Evolutionary conservation across 2,797 vertebrate genomes (phyloP).

Genomic region (Champsocephalus esox): DNA sequence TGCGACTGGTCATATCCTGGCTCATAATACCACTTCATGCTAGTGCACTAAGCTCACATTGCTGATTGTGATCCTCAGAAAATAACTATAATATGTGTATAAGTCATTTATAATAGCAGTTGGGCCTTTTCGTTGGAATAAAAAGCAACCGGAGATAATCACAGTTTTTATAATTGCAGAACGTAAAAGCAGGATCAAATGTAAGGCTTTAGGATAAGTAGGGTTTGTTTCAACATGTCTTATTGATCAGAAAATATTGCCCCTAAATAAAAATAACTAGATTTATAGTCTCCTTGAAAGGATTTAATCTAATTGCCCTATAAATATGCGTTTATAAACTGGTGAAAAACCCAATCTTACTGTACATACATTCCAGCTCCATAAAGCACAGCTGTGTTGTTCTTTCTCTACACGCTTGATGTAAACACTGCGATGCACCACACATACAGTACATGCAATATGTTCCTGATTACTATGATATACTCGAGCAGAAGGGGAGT

Average conservation of each 20-base stretch:
- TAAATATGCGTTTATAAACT: neutral
- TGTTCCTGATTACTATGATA: constrained; percentile 16
- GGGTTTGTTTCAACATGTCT: constrained; percentile 8
- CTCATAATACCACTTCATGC: constrained; percentile 54
- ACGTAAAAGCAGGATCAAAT: constrained; percentile 2
- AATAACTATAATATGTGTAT: constrained; percentile 4
- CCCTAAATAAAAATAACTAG: neutral
- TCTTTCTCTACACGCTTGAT: constrained; percentile 1
- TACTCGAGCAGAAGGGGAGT: constrained; percentile 24
- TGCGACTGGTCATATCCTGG: constrained; percentile 59
- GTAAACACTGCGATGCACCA: constrained; percentile 8
- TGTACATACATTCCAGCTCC: neutral
- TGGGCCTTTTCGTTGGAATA: constrained; percentile 7
- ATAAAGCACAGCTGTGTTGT: constrained; percentile 10
- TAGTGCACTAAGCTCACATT: constrained; percentile 20
- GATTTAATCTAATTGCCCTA: neutral
- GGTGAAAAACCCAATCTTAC: neutral
- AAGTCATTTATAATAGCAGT: constrained; percentile 28
- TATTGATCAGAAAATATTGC: constrained; percentile 7
- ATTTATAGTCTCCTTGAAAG: neutral
- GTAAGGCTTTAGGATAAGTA: neutral
- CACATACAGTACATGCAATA: constrained; percentile 13
- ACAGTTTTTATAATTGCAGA: neutral
- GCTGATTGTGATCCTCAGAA: constrained; percentile 46
- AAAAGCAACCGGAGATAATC: constrained; percentile 15